Base-by-base conservation (phyloP, 1,140 invertebrate genomes). In the Diorhabda carinulata region DNA sequence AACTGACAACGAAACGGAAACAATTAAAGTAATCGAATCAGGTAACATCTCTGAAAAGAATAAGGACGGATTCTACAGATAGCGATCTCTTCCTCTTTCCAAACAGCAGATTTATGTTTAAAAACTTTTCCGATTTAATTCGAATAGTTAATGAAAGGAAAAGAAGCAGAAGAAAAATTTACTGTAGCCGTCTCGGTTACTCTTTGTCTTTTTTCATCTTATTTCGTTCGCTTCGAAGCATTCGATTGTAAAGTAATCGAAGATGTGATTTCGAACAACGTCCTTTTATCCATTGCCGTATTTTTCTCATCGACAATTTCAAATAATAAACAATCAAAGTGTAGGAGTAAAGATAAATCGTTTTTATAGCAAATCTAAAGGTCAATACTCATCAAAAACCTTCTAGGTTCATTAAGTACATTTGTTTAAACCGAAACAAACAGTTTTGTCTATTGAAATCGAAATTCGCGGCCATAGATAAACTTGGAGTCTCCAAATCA, bases 1-100 rank as follows among this genome's bases (percentile, higher is more conserved):
- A 52, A 52, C n/a, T 6, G n/a, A 52, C 47, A 52, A 52, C 6
- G 47, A 52, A 52, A 8, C 47, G 47, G n/a, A 52, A 8, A n/a
- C 47, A 52, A 52, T 52, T 52, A 52, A 52, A 52, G 47, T 52
- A 52, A 52, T 52, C 47, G 47, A 52, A 52, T 52, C 47, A 52
- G 47, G 47, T 52, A 52, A 52, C 47, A 52, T 52, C 6, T 25
- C 25, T 2, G 47, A 52, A 52, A 52, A 52, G 45, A 52, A 52
- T 52, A 52, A 52, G 47, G 25, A 52, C 6, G n/a, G 6, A 52
- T 52, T 52, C 47, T 6, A 4, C 6, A 52, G 47, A 52, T 52
- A 52, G 25, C 47, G 47, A 52, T 52, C 47, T 6, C 47, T 52
- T 52, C 47, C 47, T 52, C 47, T 52, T n/a, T 52, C 47, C n/a